Evolutionary conservation across 2,113 vertebrate genomes (phyloP).

Genomic region (Ictalurus punctatus): DNA sequence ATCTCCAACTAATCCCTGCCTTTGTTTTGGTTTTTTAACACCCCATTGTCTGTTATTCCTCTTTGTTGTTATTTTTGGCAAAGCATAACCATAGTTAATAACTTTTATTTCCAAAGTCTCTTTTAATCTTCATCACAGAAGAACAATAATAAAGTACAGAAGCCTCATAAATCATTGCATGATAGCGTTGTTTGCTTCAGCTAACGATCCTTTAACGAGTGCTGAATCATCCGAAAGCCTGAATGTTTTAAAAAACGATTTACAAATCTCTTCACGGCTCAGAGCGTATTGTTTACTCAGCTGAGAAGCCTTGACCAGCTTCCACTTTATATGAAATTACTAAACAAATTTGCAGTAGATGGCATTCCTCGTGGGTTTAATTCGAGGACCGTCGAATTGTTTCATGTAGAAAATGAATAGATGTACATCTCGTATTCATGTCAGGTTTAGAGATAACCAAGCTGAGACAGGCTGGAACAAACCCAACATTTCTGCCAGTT

Average conservation of each 20-base stretch:
- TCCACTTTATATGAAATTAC: background rate
- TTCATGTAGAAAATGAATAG: background rate
- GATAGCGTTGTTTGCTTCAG: constrained; percentile 57
- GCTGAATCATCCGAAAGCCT: constrained; percentile 58
- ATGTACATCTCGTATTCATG: too few species aligned
- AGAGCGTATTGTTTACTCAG: background rate
- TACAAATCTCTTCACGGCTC: background rate
- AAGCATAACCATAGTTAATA: constrained; percentile 25
- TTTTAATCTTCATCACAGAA: background rate
- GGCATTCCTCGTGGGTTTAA: background rate
- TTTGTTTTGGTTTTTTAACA: background rate
- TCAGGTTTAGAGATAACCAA: background rate
- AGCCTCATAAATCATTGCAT: constrained; percentile 55
- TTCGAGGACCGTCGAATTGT: background rate
- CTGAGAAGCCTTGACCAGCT: background rate
- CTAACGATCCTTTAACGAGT: constrained; percentile 60
- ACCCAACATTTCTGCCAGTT: background rate
- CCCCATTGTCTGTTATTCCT: constrained; percentile 38
- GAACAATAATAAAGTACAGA: constrained; percentile 53
- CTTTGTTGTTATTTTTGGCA: constrained; percentile 46
- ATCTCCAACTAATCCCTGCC: too few species aligned
- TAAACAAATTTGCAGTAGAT: background rate
- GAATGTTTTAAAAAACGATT: background rate
- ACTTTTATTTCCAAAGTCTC: constrained; percentile 41
- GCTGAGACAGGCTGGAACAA: background rate